Conservation (phyloP, 2,113 vertebrate genomes). For the Zingel zingel region DNA sequence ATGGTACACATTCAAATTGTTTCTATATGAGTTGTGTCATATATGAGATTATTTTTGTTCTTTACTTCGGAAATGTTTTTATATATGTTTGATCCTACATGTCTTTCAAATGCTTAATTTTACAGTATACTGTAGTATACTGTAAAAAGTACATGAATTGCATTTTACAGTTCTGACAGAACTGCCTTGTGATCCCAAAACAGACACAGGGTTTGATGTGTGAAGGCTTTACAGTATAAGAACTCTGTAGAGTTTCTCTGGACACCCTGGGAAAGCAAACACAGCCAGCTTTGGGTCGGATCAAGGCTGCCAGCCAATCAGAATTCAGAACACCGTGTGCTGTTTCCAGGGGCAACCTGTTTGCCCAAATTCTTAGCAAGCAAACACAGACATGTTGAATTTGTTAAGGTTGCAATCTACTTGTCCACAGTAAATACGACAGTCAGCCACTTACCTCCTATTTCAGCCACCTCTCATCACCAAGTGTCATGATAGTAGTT, state of each 20-base stretch:
- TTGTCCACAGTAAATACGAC: slow-evolving; percentile 41
- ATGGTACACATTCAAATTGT: not conserved
- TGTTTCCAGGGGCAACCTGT: slow-evolving; percentile 80
- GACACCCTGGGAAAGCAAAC: slow-evolving; percentile 73
- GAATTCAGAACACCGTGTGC: slow-evolving; percentile 71
- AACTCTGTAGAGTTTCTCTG: slow-evolving; percentile 60
- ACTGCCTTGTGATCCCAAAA: not conserved
- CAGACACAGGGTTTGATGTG: not conserved
- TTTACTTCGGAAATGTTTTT: not conserved
- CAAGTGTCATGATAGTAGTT: not conserved
- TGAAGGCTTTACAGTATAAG: slow-evolving; percentile 34
- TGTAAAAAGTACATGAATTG: not conserved
- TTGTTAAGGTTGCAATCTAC: slow-evolving; percentile 58
- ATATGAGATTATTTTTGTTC: not conserved
- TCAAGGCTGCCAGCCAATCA: slow-evolving; percentile 75
- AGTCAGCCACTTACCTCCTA: slow-evolving; percentile 6
- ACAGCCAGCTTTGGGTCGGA: slow-evolving; percentile 62
- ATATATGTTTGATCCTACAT: not conserved
- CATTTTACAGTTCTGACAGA: not conserved
- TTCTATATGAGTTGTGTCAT: not conserved
- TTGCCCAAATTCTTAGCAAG: slow-evolving; percentile 76
- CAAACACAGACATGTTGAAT: slow-evolving; percentile 72
- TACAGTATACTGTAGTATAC: too few species aligned
- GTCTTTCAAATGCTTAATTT: not conserved
- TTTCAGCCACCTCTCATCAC: not conserved